Evolutionary conservation across 2,113 vertebrate genomes (phyloP), one percentile per base, ranked within the genome.

Genomic region (Coturnix japonica): DNA sequence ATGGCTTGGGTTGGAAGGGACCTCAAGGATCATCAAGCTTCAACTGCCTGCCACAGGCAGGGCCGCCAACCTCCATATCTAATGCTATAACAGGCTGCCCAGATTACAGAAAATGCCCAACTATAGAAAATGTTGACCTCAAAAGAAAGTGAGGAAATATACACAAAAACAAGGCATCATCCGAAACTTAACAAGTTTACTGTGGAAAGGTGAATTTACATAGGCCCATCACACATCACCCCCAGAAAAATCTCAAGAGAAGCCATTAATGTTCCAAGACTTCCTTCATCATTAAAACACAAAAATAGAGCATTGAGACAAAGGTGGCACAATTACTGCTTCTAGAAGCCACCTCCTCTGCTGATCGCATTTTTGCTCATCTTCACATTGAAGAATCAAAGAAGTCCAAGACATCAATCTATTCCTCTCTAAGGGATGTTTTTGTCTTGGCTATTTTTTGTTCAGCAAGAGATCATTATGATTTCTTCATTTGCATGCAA

Each of bases 401-500:
- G 75, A 63, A 87, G 63, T 63, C 6, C 0, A 30, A 57, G 53
- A 56, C 85, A 87, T 87, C 41, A 33, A 77, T 71, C 51, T 91
- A 5, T 26, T 73, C 51, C 17, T 82, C 49, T 91, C 44, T 23
- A 41, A 81, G 17, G 15, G 23, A 1, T 64, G 67, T 1, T 44
- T 78, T 56, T 79, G 71, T 53, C 92, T 65, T 15, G 60, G 81
- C 39, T 84, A 46, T 73, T 93, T 89, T 87, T 84, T 61, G 30
- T 41, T 72, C 19, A 81, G 72, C 7, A 33, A 89, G 37, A 63
- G 43, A 89, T 80, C 89, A 54, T 79, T 69, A 87, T 7, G 41
- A 63, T 26, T 54, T 94, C 75, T 66, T 70, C 54, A 85, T 82
- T 30, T 77, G 49, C 59, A 81, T 69, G 81, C 71, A 63, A 63